phyloP scores from a whole-genome alignment of 2,797 vertebrate genomes.

The Neosalanx taihuensis region DNA sequence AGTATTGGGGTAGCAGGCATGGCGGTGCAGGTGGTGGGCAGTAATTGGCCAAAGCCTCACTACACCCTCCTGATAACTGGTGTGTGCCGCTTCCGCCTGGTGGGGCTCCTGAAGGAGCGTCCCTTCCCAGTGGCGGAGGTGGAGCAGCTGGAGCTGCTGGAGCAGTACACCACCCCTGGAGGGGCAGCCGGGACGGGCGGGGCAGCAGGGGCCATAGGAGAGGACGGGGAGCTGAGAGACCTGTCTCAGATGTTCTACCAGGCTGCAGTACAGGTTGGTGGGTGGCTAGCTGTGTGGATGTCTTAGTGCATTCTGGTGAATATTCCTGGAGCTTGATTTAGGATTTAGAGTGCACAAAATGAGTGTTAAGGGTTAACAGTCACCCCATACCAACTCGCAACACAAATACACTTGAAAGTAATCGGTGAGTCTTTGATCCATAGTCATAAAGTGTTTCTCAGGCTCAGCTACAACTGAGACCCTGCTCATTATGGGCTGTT shows the following conservation, averaged over 20 bases:
- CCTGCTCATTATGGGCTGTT: background rate
- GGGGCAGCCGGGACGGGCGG: background rate
- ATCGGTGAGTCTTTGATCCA: too few relatives aligned
- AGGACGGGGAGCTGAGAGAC: conserved; percentile 83
- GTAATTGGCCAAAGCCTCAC: conserved; percentile 98
- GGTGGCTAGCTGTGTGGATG: conserved; percentile 5
- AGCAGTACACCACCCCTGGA: conserved; percentile 75
- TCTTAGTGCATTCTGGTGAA: background rate
- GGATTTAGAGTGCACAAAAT: too few relatives aligned
- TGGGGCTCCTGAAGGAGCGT: conserved; percentile 82
- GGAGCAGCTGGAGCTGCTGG: conserved; percentile 89
- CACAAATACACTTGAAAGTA: too few relatives aligned
- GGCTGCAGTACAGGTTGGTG: conserved; percentile 87
- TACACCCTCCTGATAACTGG: conserved; percentile 93
- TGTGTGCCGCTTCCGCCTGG: conserved; percentile 88
- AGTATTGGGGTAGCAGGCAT: conserved; percentile 93
- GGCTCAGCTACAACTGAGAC: background rate
- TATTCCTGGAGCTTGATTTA: too few relatives aligned
- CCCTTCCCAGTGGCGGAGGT: conserved; percentile 90
- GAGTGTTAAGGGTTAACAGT: too few relatives aligned
- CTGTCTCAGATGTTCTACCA: conserved; percentile 89
- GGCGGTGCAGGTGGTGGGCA: conserved; percentile 93
- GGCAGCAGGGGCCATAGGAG: conserved; percentile 31
- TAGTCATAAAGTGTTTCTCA: too few relatives aligned
- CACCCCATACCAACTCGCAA: too few relatives aligned